These are phyloP conservation scores for Sinocyclocheilus anshuiensis DNA, from an alignment of 2,113 vertebrate species.

Conservation along the genomic window DNA sequence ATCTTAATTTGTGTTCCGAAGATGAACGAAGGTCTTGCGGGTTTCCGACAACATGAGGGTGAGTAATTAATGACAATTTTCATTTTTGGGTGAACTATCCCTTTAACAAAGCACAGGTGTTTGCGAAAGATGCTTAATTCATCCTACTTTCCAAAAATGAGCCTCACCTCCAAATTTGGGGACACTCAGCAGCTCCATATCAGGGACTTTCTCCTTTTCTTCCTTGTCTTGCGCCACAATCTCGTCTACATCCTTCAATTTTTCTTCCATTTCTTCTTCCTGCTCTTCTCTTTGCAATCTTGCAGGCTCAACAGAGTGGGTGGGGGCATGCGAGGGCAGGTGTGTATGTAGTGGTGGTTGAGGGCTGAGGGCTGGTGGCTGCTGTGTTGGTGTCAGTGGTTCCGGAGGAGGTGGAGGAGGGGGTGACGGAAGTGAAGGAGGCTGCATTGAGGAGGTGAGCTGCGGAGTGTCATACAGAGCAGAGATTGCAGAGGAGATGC, in stretches of 20 bases:
- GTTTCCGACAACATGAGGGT: no score
- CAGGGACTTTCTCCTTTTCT: slow-evolving; percentile 58
- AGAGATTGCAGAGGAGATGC: slow-evolving; percentile 91
- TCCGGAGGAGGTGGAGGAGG: slow-evolving; percentile 59
- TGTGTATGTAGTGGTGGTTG: slow-evolving; percentile 70
- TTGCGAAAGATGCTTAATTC: neutral
- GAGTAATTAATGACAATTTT: no score
- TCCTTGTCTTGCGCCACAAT: slow-evolving; percentile 30
- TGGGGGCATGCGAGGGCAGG: slow-evolving; percentile 56
- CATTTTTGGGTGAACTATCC: neutral
- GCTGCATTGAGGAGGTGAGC: slow-evolving; percentile 66
- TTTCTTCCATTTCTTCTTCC: slow-evolving; percentile 55
- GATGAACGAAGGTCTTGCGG: no score
- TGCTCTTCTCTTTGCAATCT: slow-evolving; percentile 63
- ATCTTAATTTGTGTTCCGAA: no score
- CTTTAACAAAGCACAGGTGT: neutral
- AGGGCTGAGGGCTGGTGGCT: slow-evolving; percentile 65
- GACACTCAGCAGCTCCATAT: slow-evolving; percentile 67
- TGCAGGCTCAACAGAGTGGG: slow-evolving; percentile 66
- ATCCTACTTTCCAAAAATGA: slow-evolving; percentile 6
- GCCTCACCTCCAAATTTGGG: slow-evolving; percentile 69
- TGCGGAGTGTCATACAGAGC: slow-evolving; percentile 89
- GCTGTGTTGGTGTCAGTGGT: slow-evolving; percentile 62
- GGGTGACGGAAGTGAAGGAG: slow-evolving; percentile 64
- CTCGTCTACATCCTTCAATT: slow-evolving; percentile 8